Base-by-base conservation (phyloP, 2,888 invertebrate species). In the Omphaloscelis lunosa region DNA sequence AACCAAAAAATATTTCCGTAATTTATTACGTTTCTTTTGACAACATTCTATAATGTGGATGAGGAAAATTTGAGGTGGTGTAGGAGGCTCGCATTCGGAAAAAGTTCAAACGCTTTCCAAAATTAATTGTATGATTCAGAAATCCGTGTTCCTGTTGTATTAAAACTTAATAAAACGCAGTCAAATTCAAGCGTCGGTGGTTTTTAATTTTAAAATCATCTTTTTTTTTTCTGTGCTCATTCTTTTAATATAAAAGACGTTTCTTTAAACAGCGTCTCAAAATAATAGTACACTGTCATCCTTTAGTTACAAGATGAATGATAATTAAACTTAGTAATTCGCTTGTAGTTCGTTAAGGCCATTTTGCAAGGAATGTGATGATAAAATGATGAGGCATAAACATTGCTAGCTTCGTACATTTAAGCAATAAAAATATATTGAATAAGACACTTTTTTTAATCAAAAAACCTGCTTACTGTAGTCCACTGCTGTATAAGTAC, bases 41-140 rank as follows among this genome's bases (percentile, higher is more conserved):
- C 34, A 68, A 67, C 62, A 72, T 76, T 81, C 9, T 59, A 0
- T 27, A 56, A 41, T 69, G 45, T 70, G 34, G 41, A 41, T 41
- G 27, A 41, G 9, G n/a, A 58, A 77, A 72, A 72, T 27, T 34
- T 34, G 56, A 72, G 23, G 34, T 66, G 41, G 1, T 39, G 62
- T 65, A 41, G 59, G 51, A 62, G 39, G 61, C 34, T 62, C 29
- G 58, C 58, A 58, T 67, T 73, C 34, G 48, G 39, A 48, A 74
- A 74, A 83, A 83, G 41, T 78, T 82, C 70, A 83, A 83, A 79
- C 71, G 59, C 62, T 79, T 78, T 48, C 45, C 58, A 78, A 83
- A 74, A 83, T 63, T 70, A 82, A 73, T 82, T 74, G 73, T 63
- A n/a, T 58, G 29, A 56, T 69, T 69, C 74, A 69, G 23, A 71